Evolutionary conservation across 2,888 invertebrate species (phyloP).

Genomic region (Schizotus pectinicornis): DNA sequence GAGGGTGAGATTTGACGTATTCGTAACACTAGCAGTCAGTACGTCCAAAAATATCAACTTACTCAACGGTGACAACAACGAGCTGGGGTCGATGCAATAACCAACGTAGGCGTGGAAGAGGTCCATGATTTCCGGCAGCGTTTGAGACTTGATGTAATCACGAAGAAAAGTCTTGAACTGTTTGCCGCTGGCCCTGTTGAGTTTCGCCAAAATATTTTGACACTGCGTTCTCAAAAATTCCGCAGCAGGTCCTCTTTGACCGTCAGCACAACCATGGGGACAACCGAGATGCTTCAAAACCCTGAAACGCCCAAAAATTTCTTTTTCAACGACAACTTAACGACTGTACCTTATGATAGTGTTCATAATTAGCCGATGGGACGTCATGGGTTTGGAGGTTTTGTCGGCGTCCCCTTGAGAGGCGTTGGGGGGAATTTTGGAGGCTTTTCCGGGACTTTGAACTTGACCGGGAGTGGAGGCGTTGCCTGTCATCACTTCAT

Average conservation of each 20-base stretch:
- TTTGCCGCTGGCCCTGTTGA: constrained; percentile 72
- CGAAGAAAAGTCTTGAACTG: constrained; percentile 71
- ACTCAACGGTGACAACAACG: constrained; percentile 87
- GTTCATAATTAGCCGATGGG: constrained; percentile 78
- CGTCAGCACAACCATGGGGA: constrained; percentile 89
- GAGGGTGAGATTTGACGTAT: no score
- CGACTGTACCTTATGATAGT: constrained; percentile 64
- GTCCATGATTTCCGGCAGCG: constrained; percentile 85
- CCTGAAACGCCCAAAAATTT: constrained; percentile 60
- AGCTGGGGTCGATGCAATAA: constrained; percentile 91
- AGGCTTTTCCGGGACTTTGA: constrained; percentile 43
- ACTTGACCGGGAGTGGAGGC: constrained; percentile 37
- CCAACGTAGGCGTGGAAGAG: constrained; percentile 95
- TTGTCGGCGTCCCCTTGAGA: constrained; percentile 56
- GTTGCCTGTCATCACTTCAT: constrained; percentile 57
- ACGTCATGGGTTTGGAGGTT: constrained; percentile 63
- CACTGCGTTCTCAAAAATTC: constrained; percentile 90
- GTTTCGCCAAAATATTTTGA: constrained; percentile 75
- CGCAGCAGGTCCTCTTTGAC: constrained; percentile 85
- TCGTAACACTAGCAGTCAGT: constrained; percentile 1
- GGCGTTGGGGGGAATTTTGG: constrained; percentile 38
- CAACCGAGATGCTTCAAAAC: constrained; percentile 91
- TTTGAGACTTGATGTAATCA: constrained; percentile 78
- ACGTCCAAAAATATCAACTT: constrained; percentile 58
- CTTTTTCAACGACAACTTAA: not conserved